Percentiles rank a stretch among this genome's conserved stretches.
These are phyloP conservation scores for Micromussa lordhowensis DNA, from an alignment of 92 coral and sea anemone species.

Conservation along the genomic window DNA sequence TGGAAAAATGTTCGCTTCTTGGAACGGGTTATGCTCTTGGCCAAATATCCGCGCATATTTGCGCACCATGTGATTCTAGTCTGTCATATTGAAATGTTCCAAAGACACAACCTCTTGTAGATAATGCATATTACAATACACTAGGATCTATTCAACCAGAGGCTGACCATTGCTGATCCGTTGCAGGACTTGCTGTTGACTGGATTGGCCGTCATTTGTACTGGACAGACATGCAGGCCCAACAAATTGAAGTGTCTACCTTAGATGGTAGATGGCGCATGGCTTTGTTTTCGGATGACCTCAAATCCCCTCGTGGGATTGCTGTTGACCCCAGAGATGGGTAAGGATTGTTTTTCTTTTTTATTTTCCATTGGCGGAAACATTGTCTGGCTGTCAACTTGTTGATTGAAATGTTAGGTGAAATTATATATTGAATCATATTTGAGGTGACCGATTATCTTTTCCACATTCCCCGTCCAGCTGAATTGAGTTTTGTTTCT, in stretches of 20 bases:
- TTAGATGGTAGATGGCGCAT: conserved; percentile 82
- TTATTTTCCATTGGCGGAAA: neutral
- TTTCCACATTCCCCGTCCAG: neutral
- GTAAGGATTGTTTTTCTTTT: conserved; percentile 39
- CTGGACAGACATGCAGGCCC: conserved; percentile 91
- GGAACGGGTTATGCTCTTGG: neutral
- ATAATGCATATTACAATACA: too few relatives aligned
- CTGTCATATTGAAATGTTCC: too few relatives aligned
- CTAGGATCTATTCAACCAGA: neutral
- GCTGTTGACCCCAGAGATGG: conserved; percentile 94
- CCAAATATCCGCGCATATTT: neutral
- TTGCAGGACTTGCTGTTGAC: conserved; percentile 90
- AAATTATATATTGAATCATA: neutral
- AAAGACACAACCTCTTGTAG: too few relatives aligned
- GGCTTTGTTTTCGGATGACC: conserved; percentile 70
- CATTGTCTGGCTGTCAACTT: neutral
- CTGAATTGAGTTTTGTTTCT: neutral
- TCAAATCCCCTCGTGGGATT: conserved; percentile 87
- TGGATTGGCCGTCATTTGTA: conserved; percentile 94
- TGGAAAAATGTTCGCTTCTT: neutral
- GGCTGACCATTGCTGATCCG: neutral
- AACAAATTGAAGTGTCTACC: conserved; percentile 88
- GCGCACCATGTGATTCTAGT: too few relatives aligned
- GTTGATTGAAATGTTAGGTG: too few relatives aligned
- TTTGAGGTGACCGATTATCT: neutral